Evolutionary conservation across 2,113 vertebrate species (phyloP).

Genomic region (Oncorhynchus nerka): DNA sequence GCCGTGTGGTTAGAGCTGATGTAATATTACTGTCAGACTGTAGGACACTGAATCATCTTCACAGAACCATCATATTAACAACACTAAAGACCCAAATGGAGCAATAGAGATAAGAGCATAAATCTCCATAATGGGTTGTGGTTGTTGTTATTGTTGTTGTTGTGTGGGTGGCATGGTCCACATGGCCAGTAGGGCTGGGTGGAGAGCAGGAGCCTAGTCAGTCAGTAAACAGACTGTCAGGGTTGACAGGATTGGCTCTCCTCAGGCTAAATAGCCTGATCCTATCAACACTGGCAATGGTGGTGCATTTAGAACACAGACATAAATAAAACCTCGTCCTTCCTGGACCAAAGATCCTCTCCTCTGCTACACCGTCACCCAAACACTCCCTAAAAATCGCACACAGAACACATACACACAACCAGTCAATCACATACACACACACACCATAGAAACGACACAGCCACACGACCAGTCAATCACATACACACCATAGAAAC

Average conservation of each 20-base stretch:
- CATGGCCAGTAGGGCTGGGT: neutral
- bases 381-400: slow-evolving; percentile 46
- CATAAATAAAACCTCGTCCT: slow-evolving; percentile 45
- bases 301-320: slow-evolving; percentile 36
- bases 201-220: neutral
- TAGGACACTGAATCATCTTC: no score
- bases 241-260: slow-evolving; percentile 39
- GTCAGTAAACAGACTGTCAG: neutral
- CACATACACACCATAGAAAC: neutral
- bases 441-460: neutral
- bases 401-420: neutral
- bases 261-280: no score
- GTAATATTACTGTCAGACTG: no score
- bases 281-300: neutral
- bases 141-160: neutral
- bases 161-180: neutral
- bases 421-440: neutral
- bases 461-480: no score
- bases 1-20: no score
- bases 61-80: no score
- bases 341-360: no score
- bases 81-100: no score
- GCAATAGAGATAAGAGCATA: neutral
- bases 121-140: neutral
- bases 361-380: slow-evolving; percentile 10